Evolutionary conservation across 2,797 vertebrate genomes (phyloP).

Genomic region (Macropus fuliginosus): DNA sequence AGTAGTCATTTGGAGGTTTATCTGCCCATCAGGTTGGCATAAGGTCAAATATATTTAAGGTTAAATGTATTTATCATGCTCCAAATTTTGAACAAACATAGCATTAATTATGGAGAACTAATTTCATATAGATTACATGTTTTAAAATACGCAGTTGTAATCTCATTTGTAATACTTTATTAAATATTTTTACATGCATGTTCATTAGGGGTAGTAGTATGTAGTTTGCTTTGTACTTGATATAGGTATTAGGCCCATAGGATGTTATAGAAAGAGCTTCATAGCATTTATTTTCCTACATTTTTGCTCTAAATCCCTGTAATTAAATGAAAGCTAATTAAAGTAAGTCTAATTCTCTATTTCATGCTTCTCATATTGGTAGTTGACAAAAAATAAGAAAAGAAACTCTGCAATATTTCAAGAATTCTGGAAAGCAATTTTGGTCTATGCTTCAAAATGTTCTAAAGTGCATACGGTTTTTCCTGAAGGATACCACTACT

Average conservation of each 20-base stretch:
- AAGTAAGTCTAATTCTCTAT: background rate
- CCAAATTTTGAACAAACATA: background rate
- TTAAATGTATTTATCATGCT: background rate
- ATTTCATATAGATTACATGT: background rate
- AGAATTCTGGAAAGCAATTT: background rate
- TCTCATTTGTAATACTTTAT: background rate
- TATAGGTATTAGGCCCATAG: background rate
- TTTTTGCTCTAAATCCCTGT: background rate
- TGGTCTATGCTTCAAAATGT: background rate
- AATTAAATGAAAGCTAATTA: background rate
- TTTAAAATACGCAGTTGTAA: background rate
- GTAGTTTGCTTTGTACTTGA: background rate
- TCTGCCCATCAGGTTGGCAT: background rate
- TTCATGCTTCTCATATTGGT: background rate
- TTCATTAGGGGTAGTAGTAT: background rate
- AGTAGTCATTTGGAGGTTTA: too few relatives aligned
- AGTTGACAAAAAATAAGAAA: background rate
- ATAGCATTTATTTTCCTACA: background rate
- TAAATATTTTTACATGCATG: background rate
- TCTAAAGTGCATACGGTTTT: background rate
- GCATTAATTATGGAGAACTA: background rate
- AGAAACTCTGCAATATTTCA: background rate
- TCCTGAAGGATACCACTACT: background rate
- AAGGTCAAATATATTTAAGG: background rate
- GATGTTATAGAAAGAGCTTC: background rate